Percentiles rank a stretch among this genome's conserved stretches.
These are phyloP conservation scores for Drosophila cognata DNA, from an alignment of 2,888 invertebrate genomes.

Conservation along the genomic window DNA sequence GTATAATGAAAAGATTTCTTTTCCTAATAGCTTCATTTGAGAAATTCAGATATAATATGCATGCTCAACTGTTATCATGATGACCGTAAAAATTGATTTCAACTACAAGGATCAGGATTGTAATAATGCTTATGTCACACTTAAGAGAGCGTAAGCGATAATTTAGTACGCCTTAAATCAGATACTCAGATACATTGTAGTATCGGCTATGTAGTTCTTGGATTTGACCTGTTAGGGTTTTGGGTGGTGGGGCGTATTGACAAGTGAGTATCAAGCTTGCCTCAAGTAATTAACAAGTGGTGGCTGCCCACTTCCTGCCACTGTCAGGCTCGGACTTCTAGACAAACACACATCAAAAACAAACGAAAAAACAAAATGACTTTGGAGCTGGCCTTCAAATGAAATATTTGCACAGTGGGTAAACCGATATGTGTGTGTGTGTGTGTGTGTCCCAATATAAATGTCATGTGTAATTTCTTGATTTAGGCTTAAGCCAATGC, in stretches of 20 bases:
- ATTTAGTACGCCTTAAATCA: not conserved
- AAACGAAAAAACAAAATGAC: not conserved
- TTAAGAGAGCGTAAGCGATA: not conserved
- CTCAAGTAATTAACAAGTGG: conserved; percentile 44
- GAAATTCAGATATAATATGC: not conserved
- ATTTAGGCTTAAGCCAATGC: conserved; percentile 52
- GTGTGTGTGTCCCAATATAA: conserved; percentile 44
- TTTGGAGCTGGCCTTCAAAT: conserved; percentile 25
- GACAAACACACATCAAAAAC: conserved; percentile 21
- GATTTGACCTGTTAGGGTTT: too few relatives aligned
- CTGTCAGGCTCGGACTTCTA: conserved; percentile 20
- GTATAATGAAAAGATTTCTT: too few relatives aligned
- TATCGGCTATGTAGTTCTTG: not conserved
- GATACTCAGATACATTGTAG: not conserved
- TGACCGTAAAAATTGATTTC: not conserved
- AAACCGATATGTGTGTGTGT: conserved; percentile 16
- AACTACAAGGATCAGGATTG: not conserved
- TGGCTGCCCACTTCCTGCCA: conserved; percentile 8
- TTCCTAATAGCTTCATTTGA: not conserved
- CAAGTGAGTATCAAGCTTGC: conserved; percentile 16
- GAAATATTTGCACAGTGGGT: conserved; percentile 39
- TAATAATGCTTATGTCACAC: not conserved
- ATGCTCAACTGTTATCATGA: not conserved
- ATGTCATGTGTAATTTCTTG: conserved; percentile 66
- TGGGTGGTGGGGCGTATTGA: not conserved